Conservation (phyloP, 1,140 invertebrate genomes). For the Yoshiicerus persimilis region DNA sequence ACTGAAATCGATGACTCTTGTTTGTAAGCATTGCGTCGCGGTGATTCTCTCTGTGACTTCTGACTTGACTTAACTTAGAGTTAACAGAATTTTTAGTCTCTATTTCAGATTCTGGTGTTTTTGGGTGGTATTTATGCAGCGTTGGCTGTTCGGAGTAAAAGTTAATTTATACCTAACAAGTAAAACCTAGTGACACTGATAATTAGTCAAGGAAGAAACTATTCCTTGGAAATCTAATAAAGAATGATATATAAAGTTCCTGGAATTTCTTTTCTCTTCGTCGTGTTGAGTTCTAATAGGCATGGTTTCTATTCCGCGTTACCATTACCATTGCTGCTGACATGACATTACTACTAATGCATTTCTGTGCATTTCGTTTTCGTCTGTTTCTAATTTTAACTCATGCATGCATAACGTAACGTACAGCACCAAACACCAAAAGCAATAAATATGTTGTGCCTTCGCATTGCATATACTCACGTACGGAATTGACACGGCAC, state of each 20-base stretch:
- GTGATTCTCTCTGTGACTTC: too few relatives aligned
- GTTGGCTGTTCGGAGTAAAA: too few relatives aligned
- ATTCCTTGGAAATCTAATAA: not conserved
- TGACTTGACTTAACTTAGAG: not conserved
- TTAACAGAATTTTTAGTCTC: not conserved
- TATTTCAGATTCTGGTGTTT: not conserved
- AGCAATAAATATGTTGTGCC: too few relatives aligned
- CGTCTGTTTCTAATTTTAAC: not conserved
- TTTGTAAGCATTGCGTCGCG: not conserved
- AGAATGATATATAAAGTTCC: not conserved
- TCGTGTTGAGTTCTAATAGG: too few relatives aligned
- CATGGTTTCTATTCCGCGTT: not conserved
- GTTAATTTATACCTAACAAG: not conserved
- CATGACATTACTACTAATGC: not conserved
- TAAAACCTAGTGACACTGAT: not conserved
- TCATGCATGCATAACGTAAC: not conserved
- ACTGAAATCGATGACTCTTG: not conserved
- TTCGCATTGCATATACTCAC: not conserved
- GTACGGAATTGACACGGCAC: not conserved
- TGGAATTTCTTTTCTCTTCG: not conserved
- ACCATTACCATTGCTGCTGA: not conserved
- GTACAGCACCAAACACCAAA: too few relatives aligned
- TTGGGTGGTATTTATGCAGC: not conserved
- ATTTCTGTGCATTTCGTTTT: not conserved
- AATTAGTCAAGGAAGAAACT: conserved; percentile 10